A percentile compares a stretch with the other conserved stretches of the same genome.
Evolutionary conservation across 2,888 invertebrate species (phyloP).

Genomic region (Phaedon cochleariae): DNA sequence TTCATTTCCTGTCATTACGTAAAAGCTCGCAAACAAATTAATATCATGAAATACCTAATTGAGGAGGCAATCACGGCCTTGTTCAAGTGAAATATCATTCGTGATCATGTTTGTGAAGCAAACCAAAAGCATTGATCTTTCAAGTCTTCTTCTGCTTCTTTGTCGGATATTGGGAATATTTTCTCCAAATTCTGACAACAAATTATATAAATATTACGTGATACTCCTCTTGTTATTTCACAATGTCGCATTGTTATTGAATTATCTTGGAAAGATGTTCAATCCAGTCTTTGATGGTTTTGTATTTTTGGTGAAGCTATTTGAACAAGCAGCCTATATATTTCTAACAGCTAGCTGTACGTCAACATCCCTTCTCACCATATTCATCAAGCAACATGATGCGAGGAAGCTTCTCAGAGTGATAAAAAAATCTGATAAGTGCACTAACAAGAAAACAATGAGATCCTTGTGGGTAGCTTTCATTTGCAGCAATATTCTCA

Average conservation of each 20-base stretch:
- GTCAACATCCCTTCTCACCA: neutral
- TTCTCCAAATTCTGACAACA: neutral
- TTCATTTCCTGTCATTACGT: neutral
- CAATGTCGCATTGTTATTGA: neutral
- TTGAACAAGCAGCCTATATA: neutral
- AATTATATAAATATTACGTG: neutral
- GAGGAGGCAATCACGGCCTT: too few relatives aligned
- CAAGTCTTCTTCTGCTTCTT: neutral
- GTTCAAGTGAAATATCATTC: too few relatives aligned
- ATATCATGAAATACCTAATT: neutral
- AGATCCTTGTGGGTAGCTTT: neutral
- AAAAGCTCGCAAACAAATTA: neutral
- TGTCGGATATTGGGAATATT: neutral
- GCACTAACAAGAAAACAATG: neutral
- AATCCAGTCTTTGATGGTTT: neutral
- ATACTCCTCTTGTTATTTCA: constrained; percentile 2
- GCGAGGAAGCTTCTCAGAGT: neutral
- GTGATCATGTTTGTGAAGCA: neutral
- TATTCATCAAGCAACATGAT: neutral
- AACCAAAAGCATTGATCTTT: neutral
- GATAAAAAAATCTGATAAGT: neutral
- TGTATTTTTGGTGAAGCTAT: neutral
- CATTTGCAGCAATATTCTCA: neutral
- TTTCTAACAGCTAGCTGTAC: neutral
- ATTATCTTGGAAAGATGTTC: neutral